Evolutionary conservation across 1,140 invertebrate genomes (phyloP).

Genomic region (Saccostrea echinata): DNA sequence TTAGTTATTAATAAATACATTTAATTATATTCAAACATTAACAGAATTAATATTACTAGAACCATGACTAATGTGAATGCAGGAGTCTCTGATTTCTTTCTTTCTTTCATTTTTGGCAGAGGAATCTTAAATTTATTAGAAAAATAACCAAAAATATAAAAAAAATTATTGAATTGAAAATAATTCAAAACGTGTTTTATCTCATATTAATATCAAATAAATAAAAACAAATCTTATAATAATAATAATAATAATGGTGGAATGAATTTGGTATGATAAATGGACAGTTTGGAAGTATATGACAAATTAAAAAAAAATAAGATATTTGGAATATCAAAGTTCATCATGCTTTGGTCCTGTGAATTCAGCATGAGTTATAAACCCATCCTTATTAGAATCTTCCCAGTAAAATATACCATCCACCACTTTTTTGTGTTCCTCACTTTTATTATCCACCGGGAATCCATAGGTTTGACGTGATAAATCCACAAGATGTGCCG

Average conservation of each 20-base stretch:
- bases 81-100: too few species aligned
- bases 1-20: not conserved
- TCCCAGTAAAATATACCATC: conserved; percentile 98
- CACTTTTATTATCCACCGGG: conserved; percentile 45
- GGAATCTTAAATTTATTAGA: not conserved
- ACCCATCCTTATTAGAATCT: conserved; percentile 83
- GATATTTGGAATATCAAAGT: conserved; percentile 84
- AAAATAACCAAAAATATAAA: not conserved
- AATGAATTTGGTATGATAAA: not conserved
- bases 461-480: conserved; percentile 51
- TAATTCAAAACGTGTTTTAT: not conserved
- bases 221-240: not conserved
- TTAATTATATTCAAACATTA: not conserved
- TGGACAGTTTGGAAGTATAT: not conserved
- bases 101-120: too few species aligned
- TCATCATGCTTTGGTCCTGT: conserved; percentile 97
- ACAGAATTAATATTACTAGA: too few species aligned
- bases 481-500: conserved; percentile 36
- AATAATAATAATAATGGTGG: not conserved
- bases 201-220: not conserved
- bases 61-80: too few species aligned
- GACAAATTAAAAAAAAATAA: not conserved
- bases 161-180: not conserved
- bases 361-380: conserved; percentile 97
- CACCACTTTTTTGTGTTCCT: conserved; percentile 84